Evolutionary conservation across 92 coral and sea anemone species (phyloP), one percentile per base, ranked within the genome.

Genomic region (Anthopleura xanthogrammica): DNA sequence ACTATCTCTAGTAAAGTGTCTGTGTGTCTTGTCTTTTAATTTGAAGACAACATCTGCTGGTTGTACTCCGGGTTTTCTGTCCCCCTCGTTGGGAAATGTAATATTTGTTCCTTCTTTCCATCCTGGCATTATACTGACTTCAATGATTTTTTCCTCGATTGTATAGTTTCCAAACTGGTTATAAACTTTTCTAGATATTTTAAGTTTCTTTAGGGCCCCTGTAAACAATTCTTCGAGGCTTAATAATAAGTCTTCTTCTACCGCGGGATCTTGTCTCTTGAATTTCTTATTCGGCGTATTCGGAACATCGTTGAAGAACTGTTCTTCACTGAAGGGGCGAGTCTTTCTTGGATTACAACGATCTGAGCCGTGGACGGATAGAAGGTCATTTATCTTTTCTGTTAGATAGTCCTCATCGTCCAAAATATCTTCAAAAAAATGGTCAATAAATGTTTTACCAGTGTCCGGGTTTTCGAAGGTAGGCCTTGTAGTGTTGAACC

Each of bases 41-140:
- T 83, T 87, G 87, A 96, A 85, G 4, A 96, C 85, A 68, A 96
- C 92, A 82, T 96, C 98, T 8, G 98, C 97, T 6, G 99, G 99
- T 62, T 92, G 79, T 14, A 88, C 86, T 7, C 98, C 99, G 2
- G 95, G 99, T 55, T 90, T 96, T 79, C 85, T 77, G 85, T 96
- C 93, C 24, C 98, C 99, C 82, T 95, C 98, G 68, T 72, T 83
- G 7, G 92, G 84, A 56, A 94, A 86, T 1, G 94, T 87, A 24
- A 94, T 83, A 64, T 89, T 90, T 5, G 98, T 94, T 17, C 98
- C 99, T 20, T 90, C 98, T 80, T 92, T 94, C 90, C 95, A 94
- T 0, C 99, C 99, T 0, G 99, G 92, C 72, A 93, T 93, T 2
- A 96, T 90, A 14, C 90, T 90, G 78, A 96, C 86, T 41, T 83